Base-by-base conservation (phyloP, 1,140 invertebrate species). In the Megalopta genalis region DNA sequence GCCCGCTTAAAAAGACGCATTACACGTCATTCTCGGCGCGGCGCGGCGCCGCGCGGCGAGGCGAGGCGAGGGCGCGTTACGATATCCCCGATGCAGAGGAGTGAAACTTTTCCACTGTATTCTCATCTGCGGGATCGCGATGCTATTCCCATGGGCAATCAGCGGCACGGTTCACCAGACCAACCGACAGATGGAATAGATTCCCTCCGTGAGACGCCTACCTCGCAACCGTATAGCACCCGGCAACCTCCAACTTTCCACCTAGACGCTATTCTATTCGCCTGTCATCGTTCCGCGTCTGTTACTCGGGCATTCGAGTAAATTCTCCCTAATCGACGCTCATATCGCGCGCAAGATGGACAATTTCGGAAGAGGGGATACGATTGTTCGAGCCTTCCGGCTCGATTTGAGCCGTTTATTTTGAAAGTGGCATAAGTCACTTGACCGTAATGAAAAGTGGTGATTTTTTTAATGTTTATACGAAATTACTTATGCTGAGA, bases 121-220 rank as follows among this genome's bases (percentile, higher is more conserved):
- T 73, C 39, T 65, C 77, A 66, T 78, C 69, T 62, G 69, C 37
- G 60, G 69, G 63, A 79, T 79, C 71, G 70, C 77, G 63, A 39
- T 64, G 70, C 63, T n/a, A 57, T 23, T 67, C 77, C 71, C 77
- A n/a, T 67, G 77, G 77, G 77, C 77, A 79, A 79, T 79, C 77
- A 79, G 52, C 39, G 52, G 63, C 49, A 79, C 77, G 77, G 77
- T 74, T 79, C 77, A 74, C 39, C 69, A 46, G 37, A 52, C 57
- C 37, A 37, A 62, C 69, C 63, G 77, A 79, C 71, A 73, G 64
- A 65, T 39, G 27, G 77, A 66, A 79, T 79, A 60, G 71, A 74
- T 65, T 65, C 69, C 23, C 37, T 72, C 16, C 69, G 69, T 57
- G 69, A 75, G 73, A 76, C 62, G 52, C 49, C 64, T 64, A 65